These are phyloP conservation scores for Dorcus parallelipipedus DNA, from an alignment of 2,888 invertebrate genomes.

Conservation along the genomic window DNA sequence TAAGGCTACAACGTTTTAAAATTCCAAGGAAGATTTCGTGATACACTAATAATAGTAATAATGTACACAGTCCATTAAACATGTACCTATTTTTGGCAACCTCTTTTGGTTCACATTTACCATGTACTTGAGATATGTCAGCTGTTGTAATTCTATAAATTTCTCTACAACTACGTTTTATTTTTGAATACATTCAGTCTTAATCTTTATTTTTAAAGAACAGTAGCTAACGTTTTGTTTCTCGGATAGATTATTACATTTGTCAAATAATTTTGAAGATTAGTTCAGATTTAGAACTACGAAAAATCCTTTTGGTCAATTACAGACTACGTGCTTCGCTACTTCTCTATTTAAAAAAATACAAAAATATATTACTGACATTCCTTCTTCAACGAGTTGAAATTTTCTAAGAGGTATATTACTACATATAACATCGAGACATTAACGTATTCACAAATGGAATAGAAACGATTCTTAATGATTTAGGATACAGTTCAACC, in stretches of 20 bases:
- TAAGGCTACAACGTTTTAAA: slow-evolving; percentile 13
- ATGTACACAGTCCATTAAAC: slow-evolving; percentile 5
- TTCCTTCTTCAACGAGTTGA: slow-evolving; percentile 18
- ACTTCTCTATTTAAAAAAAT: slow-evolving; percentile 20
- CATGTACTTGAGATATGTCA: slow-evolving; percentile 32
- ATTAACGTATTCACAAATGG: not conserved
- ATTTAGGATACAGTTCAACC: too few species aligned
- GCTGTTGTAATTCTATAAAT: slow-evolving; percentile 24
- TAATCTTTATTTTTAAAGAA: slow-evolving; percentile 13
- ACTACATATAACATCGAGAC: not conserved
- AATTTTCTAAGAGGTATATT: slow-evolving; percentile 16
- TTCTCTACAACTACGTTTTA: slow-evolving; percentile 22
- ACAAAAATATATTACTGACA: slow-evolving; percentile 22
- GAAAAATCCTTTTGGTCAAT: slow-evolving; percentile 13
- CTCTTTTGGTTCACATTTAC: slow-evolving; percentile 9
- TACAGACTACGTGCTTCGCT: slow-evolving; percentile 12
- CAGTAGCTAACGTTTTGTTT: not conserved
- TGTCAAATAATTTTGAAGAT: not conserved
- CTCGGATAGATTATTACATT: not conserved
- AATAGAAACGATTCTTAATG: too few species aligned
- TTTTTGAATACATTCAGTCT: slow-evolving; percentile 36
- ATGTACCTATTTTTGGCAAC: slow-evolving; percentile 6
- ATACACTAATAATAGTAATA: slow-evolving; percentile 8
- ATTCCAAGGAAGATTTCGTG: slow-evolving; percentile 6
- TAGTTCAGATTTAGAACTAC: not conserved